These are phyloP conservation scores for Graptemys geographica DNA, from an alignment of 2,797 vertebrate species.

Conservation along the genomic window DNA sequence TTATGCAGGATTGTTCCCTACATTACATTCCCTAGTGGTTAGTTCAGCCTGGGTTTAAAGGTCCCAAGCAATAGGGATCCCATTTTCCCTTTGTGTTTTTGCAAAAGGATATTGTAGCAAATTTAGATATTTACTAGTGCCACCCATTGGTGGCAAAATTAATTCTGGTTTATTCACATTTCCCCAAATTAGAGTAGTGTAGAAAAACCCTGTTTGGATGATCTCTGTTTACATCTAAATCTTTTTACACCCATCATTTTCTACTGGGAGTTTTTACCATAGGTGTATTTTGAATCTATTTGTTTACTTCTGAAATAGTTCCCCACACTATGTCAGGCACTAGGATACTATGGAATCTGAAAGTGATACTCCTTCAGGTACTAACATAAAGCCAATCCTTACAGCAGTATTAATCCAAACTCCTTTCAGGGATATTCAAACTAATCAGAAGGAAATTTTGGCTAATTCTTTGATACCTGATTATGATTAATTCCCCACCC, in stretches of 20 bases:
- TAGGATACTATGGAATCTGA: background rate
- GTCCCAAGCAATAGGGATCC: background rate
- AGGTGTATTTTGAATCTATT: background rate
- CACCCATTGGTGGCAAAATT: background rate
- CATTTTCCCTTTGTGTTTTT: background rate
- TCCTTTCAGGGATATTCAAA: background rate
- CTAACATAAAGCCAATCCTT: background rate
- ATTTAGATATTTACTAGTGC: background rate
- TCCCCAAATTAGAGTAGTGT: rapidly evolving
- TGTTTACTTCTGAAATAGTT: background rate
- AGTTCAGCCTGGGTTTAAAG: background rate
- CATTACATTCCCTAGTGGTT: background rate
- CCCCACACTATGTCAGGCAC: background rate
- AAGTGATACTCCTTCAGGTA: background rate
- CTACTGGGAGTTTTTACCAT: background rate
- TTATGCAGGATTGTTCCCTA: background rate
- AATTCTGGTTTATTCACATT: rapidly evolving
- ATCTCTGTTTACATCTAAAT: too few relatives aligned
- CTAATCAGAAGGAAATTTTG: background rate
- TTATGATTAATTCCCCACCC: background rate
- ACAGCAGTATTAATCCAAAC: background rate
- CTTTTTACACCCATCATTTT: background rate
- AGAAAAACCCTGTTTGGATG: background rate
- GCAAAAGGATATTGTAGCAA: background rate
- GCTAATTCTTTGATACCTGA: background rate